These are phyloP conservation scores for Mus caroli DNA, from an alignment of 2,797 vertebrate species.

Conservation along the genomic window DNA sequence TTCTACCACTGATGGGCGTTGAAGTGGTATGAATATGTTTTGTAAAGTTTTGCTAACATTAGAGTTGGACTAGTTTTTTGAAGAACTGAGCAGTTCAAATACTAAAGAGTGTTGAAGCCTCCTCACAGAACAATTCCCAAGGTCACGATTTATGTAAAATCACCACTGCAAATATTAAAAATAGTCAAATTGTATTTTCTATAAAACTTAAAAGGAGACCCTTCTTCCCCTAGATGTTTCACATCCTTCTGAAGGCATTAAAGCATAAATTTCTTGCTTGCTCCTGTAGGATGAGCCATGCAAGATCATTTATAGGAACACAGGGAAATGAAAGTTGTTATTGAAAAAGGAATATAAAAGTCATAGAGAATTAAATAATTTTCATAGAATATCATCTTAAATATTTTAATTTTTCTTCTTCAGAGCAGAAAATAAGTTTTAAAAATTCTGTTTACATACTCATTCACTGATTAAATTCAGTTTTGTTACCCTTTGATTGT, in stretches of 20 bases:
- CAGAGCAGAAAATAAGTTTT: background rate
- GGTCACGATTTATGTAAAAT: background rate
- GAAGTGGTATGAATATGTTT: background rate
- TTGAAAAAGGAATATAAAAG: slow-evolving; percentile 42
- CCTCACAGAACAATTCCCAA: background rate
- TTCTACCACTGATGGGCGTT: background rate
- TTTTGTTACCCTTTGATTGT: background rate
- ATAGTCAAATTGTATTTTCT: background rate
- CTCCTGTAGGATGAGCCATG: background rate
- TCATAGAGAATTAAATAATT: background rate
- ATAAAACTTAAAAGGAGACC: background rate
- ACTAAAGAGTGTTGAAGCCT: background rate
- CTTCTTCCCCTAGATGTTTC: background rate
- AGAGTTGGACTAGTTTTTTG: background rate
- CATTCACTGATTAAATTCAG: background rate
- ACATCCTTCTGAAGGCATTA: background rate
- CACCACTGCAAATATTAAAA: background rate
- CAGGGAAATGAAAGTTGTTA: background rate
- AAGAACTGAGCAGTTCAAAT: background rate
- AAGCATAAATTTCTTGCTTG: background rate
- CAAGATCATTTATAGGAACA: background rate
- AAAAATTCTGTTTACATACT: slow-evolving; percentile 24
- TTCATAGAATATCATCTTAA: background rate
- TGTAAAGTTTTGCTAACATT: background rate
- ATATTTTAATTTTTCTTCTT: slow-evolving; percentile 34